These are phyloP conservation scores for Leptinotarsa rubiginosa DNA, from an alignment of 2,888 invertebrate species.

Conservation along the genomic window DNA sequence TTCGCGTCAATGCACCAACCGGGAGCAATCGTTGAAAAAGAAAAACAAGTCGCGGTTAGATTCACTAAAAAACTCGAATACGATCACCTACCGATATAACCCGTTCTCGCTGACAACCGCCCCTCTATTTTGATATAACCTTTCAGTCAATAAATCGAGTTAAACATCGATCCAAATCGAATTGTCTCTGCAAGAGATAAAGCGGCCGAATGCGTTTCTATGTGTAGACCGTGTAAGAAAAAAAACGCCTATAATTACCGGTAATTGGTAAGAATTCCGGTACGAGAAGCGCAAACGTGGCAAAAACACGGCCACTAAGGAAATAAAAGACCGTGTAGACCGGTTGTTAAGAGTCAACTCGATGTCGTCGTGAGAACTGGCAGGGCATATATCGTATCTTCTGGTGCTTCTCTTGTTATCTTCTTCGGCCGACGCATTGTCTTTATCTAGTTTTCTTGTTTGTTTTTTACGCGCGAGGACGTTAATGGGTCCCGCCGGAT, in stretches of 20 bases:
- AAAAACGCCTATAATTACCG: conserved; percentile 56
- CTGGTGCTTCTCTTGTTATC: background rate
- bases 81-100: too few species aligned
- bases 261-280: conserved; percentile 61
- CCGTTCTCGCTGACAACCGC: too few species aligned
- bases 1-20: too few species aligned
- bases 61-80: too few species aligned
- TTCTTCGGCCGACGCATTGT: conserved; percentile 37
- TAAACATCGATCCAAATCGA: background rate
- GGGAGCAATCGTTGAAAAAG: too few species aligned
- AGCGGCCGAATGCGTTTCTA: background rate
- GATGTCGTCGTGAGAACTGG: conserved; percentile 58
- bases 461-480: conserved; percentile 24
- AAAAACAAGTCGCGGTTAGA: too few species aligned
- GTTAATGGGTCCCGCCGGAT: conserved; percentile 38
- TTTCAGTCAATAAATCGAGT: background rate
- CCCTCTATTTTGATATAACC: too few species aligned
- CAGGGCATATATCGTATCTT: conserved; percentile 26
- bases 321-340: conserved; percentile 57
- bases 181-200: background rate
- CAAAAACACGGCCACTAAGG: conserved; percentile 55
- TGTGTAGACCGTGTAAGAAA: conserved; percentile 7
- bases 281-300: conserved; percentile 58
- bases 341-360: conserved; percentile 45
- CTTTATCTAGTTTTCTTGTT: conserved; percentile 43